phyloP scores from a whole-genome alignment of 2,113 vertebrate genomes.

The Cynocephalus volans region DNA sequence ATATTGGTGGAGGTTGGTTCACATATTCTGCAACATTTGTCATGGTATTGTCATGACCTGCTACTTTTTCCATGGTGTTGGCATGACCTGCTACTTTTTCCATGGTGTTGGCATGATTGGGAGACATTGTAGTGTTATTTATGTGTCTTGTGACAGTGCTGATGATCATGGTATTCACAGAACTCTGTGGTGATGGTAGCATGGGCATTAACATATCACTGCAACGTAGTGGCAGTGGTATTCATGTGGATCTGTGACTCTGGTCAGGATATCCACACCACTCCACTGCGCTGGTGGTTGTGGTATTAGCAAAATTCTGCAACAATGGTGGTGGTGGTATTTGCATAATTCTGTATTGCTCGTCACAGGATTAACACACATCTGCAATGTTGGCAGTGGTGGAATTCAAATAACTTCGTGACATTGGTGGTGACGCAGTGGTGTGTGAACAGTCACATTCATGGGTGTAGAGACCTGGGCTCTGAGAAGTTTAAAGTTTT shows the following conservation, averaged over 20 bases:
- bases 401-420: neutral
- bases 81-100: too few species aligned
- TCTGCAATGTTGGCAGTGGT: neutral
- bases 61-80: too few species aligned
- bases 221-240: neutral
- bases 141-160: too few species aligned
- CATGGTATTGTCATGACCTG: neutral
- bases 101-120: too few species aligned
- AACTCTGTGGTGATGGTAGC: too few species aligned
- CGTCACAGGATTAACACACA: neutral
- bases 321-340: neutral
- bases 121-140: too few species aligned
- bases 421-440: too few species aligned
- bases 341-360: neutral
- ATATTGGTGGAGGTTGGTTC: too few species aligned
- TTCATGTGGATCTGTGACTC: neutral
- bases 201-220: too few species aligned
- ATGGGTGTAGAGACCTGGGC: neutral
- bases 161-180: too few species aligned
- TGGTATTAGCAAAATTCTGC: neutral
- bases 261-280: neutral
- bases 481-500: slow-evolving; percentile 51
- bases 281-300: neutral
- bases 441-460: neutral
- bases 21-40: too few species aligned